These are phyloP conservation scores for Diachrysia chrysitis DNA, from an alignment of 2,888 invertebrate species.

Conservation along the genomic window DNA sequence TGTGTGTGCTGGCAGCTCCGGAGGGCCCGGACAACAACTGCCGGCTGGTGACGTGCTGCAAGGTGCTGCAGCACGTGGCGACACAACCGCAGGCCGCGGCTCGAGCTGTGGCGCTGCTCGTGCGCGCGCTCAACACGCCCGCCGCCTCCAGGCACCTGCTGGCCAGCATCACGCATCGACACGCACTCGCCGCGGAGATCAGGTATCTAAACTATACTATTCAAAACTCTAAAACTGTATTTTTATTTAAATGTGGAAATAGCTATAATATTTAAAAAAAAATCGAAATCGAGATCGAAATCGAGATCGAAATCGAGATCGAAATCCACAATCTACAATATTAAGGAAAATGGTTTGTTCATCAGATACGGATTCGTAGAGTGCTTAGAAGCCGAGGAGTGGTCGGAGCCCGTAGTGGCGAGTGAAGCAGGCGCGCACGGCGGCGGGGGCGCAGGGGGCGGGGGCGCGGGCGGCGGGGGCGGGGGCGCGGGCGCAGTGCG, in stretches of 20 bases:
- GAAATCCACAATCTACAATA: too few species aligned
- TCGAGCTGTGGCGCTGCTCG: constrained; percentile 90
- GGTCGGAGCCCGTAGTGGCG: constrained; percentile 80
- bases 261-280: too few species aligned
- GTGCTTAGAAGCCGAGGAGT: constrained; percentile 92
- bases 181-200: constrained; percentile 92
- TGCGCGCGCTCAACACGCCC: constrained; percentile 81
- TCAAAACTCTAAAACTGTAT: too few species aligned
- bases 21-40: constrained; percentile 69
- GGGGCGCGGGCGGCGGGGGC: constrained; percentile 81
- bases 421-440: constrained; percentile 82
- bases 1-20: constrained; percentile 61
- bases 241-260: too few species aligned
- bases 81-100: constrained; percentile 61
- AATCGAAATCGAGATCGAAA: too few species aligned
- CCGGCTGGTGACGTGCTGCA: constrained; percentile 78
- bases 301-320: too few species aligned
- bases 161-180: constrained; percentile 92
- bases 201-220: constrained; percentile 66
- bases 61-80: constrained; percentile 67
- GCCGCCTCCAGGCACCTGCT: constrained; percentile 93
- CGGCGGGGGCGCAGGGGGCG: constrained; percentile 85
- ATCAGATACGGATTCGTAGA: constrained; percentile 93
- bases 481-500: constrained; percentile 76
- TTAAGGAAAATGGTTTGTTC: neutral